phyloP scores from a whole-genome alignment of 2,113 vertebrate species.

The Pipra filicauda region DNA sequence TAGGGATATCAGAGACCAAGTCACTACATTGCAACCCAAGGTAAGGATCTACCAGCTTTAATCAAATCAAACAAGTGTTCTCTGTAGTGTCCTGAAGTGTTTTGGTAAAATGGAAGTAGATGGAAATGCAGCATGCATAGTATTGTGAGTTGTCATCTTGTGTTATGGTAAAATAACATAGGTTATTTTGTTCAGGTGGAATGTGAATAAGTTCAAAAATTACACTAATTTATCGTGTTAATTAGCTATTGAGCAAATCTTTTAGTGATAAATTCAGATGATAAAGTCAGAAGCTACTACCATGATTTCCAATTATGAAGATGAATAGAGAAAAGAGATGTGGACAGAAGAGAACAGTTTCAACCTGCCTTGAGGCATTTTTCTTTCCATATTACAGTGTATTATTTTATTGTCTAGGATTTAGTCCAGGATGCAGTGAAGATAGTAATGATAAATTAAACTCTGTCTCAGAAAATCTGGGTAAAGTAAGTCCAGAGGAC shows the following conservation, averaged over 20 bases:
- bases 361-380: neutral
- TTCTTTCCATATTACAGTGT: neutral
- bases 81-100: neutral
- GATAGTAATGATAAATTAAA: constrained; percentile 1
- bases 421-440: neutral
- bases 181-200: neutral
- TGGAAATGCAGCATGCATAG: neutral
- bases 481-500: neutral
- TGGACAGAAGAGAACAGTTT: neutral
- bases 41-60: constrained; percentile 72
- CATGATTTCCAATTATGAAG: neutral
- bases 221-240: constrained; percentile 11
- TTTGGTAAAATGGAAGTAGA: neutral
- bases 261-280: neutral
- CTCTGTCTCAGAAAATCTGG: neutral
- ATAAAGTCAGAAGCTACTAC: neutral
- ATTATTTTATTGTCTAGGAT: neutral
- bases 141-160: neutral
- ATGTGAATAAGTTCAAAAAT: neutral
- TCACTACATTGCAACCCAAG: constrained; percentile 99
- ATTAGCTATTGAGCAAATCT: constrained; percentile 19
- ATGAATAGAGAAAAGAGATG: neutral
- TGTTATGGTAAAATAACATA: neutral
- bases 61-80: neutral
- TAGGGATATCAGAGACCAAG: constrained; percentile 98